A percentile compares a stretch with the other conserved stretches of the same genome.
Evolutionary conservation across 30 jellyfish, hydroid and myxozoan species (phyloP).

Genomic region (Hydractinia echinata): DNA sequence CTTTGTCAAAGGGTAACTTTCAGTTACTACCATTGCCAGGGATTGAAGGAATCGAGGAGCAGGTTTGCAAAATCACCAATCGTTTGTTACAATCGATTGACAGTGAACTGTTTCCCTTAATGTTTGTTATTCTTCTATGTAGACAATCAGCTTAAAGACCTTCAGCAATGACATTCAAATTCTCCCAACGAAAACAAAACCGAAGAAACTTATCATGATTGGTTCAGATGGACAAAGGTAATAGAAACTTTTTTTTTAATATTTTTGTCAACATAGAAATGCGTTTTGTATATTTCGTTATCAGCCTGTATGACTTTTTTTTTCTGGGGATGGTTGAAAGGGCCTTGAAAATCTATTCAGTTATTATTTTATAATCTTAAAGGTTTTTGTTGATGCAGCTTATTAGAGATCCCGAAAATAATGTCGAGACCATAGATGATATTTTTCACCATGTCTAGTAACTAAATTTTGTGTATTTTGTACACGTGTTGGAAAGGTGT

Average conservation of each 20-base stretch:
- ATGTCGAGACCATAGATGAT: too few relatives aligned
- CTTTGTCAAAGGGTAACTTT: conserved; percentile 62
- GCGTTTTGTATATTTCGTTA: too few relatives aligned
- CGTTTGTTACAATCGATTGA: not conserved
- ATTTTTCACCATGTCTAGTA: too few relatives aligned
- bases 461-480: too few relatives aligned
- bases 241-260: not conserved
- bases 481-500: too few relatives aligned
- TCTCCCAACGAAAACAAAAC: conserved; percentile 96
- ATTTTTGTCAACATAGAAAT: too few relatives aligned
- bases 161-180: conserved; percentile 72
- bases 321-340: too few relatives aligned
- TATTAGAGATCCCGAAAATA: too few relatives aligned
- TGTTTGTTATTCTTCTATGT: not conserved
- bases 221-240: conserved; percentile 95
- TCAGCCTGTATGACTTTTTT: too few relatives aligned
- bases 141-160: conserved; percentile 63
- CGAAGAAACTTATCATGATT: conserved; percentile 85
- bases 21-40: conserved; percentile 93
- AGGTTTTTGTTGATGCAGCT: too few relatives aligned
- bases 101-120: not conserved
- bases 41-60: conserved; percentile 61
- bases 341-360: too few relatives aligned
- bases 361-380: too few relatives aligned
- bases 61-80: not conserved